phyloP scores from a whole-genome alignment of 2,113 vertebrate genomes.

The Accipiter cooperii region DNA sequence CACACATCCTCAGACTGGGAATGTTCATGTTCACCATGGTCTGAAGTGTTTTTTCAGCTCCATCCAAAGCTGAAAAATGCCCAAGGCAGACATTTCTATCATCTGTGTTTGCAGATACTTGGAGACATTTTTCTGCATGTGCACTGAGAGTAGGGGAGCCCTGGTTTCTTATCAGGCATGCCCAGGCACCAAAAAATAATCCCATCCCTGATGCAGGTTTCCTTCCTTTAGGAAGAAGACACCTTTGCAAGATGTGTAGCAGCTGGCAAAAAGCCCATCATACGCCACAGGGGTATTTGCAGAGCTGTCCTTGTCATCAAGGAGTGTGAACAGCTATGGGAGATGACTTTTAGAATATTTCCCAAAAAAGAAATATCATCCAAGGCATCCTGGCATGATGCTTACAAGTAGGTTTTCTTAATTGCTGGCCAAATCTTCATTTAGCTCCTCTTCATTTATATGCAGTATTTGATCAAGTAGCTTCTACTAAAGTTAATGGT shows the following conservation, averaged over 20 bases:
- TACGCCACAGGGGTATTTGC: background rate
- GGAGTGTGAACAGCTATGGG: background rate
- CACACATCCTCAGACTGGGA: background rate
- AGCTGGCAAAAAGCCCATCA: background rate
- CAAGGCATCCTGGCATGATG: background rate
- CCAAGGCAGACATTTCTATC: background rate
- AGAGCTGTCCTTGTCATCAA: background rate
- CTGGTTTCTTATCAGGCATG: background rate
- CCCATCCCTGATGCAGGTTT: background rate
- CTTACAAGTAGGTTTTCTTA: background rate
- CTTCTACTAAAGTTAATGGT: background rate
- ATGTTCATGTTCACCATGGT: background rate
- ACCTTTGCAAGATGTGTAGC: background rate
- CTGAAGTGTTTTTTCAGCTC: background rate
- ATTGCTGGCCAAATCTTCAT: background rate
- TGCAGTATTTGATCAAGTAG: background rate
- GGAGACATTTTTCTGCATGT: background rate
- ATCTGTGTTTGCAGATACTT: background rate
- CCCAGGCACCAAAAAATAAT: background rate
- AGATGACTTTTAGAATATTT: background rate
- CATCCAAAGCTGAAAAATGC: background rate
- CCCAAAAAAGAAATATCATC: background rate
- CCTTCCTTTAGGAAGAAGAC: background rate
- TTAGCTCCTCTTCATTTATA: conserved; percentile 16
- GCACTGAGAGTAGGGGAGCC: background rate